These are phyloP conservation scores for Pantherophis alleghaniensis DNA, from an alignment of 2,797 vertebrate genomes.

Conservation along the genomic window DNA sequence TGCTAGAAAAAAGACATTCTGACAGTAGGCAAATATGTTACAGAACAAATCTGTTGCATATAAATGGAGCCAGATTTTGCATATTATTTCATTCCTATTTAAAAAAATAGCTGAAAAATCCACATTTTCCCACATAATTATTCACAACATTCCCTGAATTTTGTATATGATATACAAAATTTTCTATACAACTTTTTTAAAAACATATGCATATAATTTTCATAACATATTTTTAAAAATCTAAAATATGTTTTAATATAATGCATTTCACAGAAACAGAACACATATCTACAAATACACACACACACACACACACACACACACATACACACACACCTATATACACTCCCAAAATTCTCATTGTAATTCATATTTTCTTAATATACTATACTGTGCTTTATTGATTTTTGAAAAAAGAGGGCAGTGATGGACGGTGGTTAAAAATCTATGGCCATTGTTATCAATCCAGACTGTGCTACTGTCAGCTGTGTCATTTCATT, in stretches of 20 bases:
- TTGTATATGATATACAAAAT: background rate
- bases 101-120: background rate
- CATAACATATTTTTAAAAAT: background rate
- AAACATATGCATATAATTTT: background rate
- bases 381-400: background rate
- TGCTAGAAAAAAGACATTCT: background rate
- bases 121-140: background rate
- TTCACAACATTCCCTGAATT: background rate
- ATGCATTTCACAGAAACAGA: background rate
- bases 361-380: background rate
- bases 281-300: background rate
- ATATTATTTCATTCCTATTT: background rate
- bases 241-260: background rate
- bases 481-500: background rate
- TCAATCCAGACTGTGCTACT: background rate
- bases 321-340: background rate
- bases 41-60: background rate
- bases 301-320: background rate
- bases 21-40: background rate
- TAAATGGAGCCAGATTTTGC: background rate
- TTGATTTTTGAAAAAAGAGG: background rate
- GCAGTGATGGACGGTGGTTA: background rate
- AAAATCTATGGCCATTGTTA: background rate
- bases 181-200: background rate
- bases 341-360: background rate